Conservation (phyloP, 2,888 invertebrate genomes). For the Leucophora obtusa region DNA sequence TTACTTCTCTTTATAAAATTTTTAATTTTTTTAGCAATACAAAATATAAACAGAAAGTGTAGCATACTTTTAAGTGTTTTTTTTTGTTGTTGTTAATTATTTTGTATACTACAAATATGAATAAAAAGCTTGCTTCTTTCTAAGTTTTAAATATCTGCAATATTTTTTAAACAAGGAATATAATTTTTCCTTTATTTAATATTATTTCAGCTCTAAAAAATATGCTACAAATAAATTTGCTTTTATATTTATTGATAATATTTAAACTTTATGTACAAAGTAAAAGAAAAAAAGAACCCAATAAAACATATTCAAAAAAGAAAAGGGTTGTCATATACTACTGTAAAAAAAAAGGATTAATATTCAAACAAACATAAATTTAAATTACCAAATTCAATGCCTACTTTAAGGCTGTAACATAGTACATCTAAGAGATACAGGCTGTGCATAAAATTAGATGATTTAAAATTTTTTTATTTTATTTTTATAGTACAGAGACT, state of each 20-base stretch:
- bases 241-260: constrained; percentile 31
- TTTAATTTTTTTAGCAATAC: too few relatives aligned
- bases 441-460: constrained; percentile 66
- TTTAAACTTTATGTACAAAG: constrained; percentile 9
- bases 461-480: constrained; percentile 53
- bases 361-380: constrained; percentile 10
- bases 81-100: neutral
- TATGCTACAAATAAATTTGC: constrained; percentile 42
- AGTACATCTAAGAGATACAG: constrained; percentile 47
- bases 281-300: neutral
- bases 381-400: constrained; percentile 24
- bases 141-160: too few relatives aligned
- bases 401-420: constrained; percentile 42
- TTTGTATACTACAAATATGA: neutral
- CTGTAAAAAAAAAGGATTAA: constrained; percentile 27
- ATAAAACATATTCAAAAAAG: neutral
- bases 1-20: too few relatives aligned
- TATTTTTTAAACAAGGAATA: neutral
- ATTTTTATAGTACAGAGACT: constrained; percentile 21
- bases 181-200: neutral
- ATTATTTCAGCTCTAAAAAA: neutral
- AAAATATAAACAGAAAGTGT: neutral
- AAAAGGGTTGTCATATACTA: constrained; percentile 18
- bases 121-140: neutral
- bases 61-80: neutral